phyloP scores from a whole-genome alignment of 2,113 vertebrate genomes.

The Tauraco erythrolophus region DNA sequence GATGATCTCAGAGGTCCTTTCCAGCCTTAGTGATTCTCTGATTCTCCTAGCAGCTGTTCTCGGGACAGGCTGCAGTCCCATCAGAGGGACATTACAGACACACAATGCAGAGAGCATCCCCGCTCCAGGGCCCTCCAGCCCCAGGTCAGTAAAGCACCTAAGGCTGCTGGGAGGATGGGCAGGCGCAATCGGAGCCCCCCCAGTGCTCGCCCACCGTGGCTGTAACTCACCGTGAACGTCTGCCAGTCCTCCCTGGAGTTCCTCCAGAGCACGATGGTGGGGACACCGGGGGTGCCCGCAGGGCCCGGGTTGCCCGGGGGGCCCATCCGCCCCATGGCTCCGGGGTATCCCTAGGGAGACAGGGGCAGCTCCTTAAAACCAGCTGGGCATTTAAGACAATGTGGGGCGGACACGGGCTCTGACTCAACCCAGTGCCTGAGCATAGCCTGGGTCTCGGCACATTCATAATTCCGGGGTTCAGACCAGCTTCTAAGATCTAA shows the following conservation, averaged over 20 bases:
- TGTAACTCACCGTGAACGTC: conserved; percentile 77
- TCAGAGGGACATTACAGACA: neutral
- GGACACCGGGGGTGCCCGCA: conserved; percentile 79
- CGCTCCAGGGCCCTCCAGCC: neutral
- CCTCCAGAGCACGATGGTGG: conserved; percentile 84
- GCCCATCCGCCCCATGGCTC: conserved; percentile 76
- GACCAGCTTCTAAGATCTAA: neutral
- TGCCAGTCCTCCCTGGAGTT: conserved; percentile 88
- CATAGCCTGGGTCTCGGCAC: neutral
- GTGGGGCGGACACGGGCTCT: neutral
- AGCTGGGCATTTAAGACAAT: accelerated
- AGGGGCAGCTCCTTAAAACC: neutral
- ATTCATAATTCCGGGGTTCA: neutral
- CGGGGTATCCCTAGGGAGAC: conserved; percentile 76
- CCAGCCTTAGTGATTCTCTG: no score
- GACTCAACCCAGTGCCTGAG: neutral
- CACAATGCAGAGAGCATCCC: neutral
- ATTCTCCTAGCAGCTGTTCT: neutral
- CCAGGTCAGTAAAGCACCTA: neutral
- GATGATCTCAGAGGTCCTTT: no score
- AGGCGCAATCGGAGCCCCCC: accelerated
- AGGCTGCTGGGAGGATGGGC: neutral
- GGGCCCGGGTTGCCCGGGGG: conserved; percentile 74
- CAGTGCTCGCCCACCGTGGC: accelerated
- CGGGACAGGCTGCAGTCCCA: no score